Base-by-base conservation (phyloP, 2,888 invertebrate species). In the Rhingia campestris region DNA sequence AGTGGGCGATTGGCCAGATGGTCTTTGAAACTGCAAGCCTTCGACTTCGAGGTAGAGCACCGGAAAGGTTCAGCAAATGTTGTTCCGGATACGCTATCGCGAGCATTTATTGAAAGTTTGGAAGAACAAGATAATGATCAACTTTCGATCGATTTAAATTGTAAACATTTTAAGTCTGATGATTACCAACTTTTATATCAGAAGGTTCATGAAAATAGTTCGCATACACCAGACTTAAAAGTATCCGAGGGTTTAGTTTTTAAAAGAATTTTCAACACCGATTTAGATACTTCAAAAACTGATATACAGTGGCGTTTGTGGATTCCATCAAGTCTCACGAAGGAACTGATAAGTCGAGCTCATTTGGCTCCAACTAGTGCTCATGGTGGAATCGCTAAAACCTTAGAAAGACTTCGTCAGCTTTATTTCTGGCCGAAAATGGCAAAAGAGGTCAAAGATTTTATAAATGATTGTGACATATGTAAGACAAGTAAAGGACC, bases 391-490 rank as follows among this genome's bases (percentile, higher is more conserved):
- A 22, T 22, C 1, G 22, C 22, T 22, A 22, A 22, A 22, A 22
- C 22, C 22, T 22, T 22, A 22, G 22, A 59, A 10, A 54, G 64
- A 10, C 3, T 81, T 10, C 22, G 61, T 14, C 43, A 64, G 35
- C 51, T 63, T 12, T 87, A 64, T 12, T 87, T 73, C 39, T 87
- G 87, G 86, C 87, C 87, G 9, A 45, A 58, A 22, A 79, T 87
- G 56, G 22, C 51, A 3, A 30, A 22, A 4, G 79, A 82, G 0
- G 76, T 87, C 0, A 35, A 47, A 3, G 12, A 39, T 1, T 79
- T 47, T 41, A 39, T 86, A 5, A 2, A 30, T 0, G 12, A 61
- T 0, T 86, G 86, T 22, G 45, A 12, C 4, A 6, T 53, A 0
- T 86, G 77, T 37, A 84, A 67, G 33, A 32, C 43, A 32, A 69